Evolutionary conservation across 30 jellyfish, hydroid and myxozoan genomes (phyloP), one percentile per base, ranked within the genome.

Genomic region (Pseudorhiza aurosa): DNA sequence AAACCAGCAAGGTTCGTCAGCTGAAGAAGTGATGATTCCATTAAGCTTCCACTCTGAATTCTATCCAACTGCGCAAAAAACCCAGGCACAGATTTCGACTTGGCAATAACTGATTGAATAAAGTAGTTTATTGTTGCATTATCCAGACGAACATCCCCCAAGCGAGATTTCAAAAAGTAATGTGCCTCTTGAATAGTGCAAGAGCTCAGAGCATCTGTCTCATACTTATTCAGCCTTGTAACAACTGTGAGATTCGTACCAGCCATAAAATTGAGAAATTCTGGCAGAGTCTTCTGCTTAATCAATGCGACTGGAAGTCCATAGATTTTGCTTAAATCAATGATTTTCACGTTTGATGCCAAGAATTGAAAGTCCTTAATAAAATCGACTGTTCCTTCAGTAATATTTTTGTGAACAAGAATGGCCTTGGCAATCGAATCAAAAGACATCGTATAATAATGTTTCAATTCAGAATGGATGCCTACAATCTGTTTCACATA

Each of bases 211-310:
- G 42, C 33, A 2, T 18, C 42, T 14, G 15, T 25, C 21, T 72
- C 51, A 3, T 65, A 9, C 28, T 2, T 27, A 19, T 45, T 33
- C n/a, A 10, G n/a, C 0, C 28, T 39, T 1, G 25, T 4, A 14
- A 72, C 86, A 33, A 25, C 64, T 6, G 86, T 1, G n/a, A 72
- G 0, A 51, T 72, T 72, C 6, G 86, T 65, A 10, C 72, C 86
- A 6, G 86, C 46, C 1, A 72, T 53, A 0, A 2, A 33, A 15
- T 51, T 29, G n/a, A 72, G 22, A n/a, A 72, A 44, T 35, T 15
- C 63, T 33, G 50, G 51, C 37, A 64, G 14, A 1, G 59, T 40
- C 19, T 12, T 33, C 19, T 32, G 77, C 59, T 31, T 33, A 15
- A 44, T 42, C 15, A 6, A 1, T 14, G 32, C 59, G 2, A 31